Percentiles rank a stretch among this genome's conserved stretches.
Evolutionary conservation across 2,113 vertebrate genomes (phyloP).

Genomic region (Albula goreensis): DNA sequence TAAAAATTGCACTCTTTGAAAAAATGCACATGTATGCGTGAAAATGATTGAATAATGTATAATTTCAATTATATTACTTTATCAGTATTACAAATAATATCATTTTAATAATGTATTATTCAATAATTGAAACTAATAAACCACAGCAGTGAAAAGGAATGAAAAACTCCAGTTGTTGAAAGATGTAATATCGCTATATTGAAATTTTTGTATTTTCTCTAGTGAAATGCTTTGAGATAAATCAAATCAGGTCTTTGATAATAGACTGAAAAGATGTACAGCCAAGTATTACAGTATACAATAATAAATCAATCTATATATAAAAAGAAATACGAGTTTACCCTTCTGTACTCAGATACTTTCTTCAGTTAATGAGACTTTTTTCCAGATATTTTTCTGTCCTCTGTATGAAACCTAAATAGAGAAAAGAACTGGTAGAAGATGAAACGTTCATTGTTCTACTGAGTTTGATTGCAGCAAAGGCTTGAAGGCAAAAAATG

Average conservation of each 20-base stretch:
- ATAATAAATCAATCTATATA: not conserved
- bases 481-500: conserved; percentile 29
- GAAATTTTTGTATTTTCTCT: not conserved
- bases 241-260: not conserved
- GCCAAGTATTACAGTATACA: not conserved
- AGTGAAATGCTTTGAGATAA: not conserved
- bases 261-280: not conserved
- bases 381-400: conserved; percentile 20
- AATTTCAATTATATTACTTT: too few species aligned
- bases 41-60: not conserved
- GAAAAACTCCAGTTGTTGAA: not conserved
- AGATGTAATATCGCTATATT: not conserved
- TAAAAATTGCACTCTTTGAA: not conserved
- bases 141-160: too few species aligned
- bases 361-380: not conserved
- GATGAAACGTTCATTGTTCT: conserved; percentile 34
- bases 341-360: not conserved
- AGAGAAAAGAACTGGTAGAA: conserved; percentile 18
- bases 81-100: too few species aligned
- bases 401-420: not conserved
- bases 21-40: not conserved
- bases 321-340: not conserved
- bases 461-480: conserved; percentile 30
- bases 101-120: too few species aligned
- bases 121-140: too few species aligned